Evolutionary conservation across 2,113 vertebrate genomes (phyloP), one percentile per base, ranked within the genome.

Genomic region (Sorex fumeus): DNA sequence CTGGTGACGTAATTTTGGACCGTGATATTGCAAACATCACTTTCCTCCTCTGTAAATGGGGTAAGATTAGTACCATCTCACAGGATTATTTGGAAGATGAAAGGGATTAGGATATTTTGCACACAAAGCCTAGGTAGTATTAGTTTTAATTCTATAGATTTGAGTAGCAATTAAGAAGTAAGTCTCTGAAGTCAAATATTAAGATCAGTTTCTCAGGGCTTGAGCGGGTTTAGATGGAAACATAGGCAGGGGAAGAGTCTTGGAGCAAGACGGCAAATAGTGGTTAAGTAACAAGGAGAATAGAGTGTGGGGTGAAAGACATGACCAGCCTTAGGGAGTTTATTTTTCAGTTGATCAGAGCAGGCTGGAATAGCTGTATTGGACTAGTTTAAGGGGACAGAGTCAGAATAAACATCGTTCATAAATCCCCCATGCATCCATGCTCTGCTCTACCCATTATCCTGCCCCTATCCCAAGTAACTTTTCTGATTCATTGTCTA

Each of bases 111-210:
- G 53, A 36, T 12, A 18, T 34, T 62, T 57, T 19, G 62, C 30
- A 13, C 2, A 57, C 12, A 76, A 91, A 78, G 23, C 25, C 43
- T 62, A 40, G 25, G 16, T 60, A 34, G 25, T 19, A 11, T 66
- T 90, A 72, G 66, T 50, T 86, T 64, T 47, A 40, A 34, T 53
- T 88, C 28, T 50, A 1, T 23, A 74, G 71, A 30, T 15, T 62
- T 92, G 57, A 87, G 18, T 47, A 2, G n/a, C 47, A 91, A 82
- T 30, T 57, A 40, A 86, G 64, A 81, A 74, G 85, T 36, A 91
- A 77, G 82, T 5, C 28, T 77, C 23, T 9, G 21, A 71, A 50
- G 60, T 50, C 25, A 82, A 71, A 89, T 30, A 34, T 62, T 27
- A 72, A 81, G 88, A 32, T 81, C 15, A 70, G 45, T 36, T 75